A percentile compares a stretch with the other conserved stretches of the same genome.
phyloP scores from a whole-genome alignment of 2,113 vertebrate genomes.

The Potamarius usumacintae region DNA sequence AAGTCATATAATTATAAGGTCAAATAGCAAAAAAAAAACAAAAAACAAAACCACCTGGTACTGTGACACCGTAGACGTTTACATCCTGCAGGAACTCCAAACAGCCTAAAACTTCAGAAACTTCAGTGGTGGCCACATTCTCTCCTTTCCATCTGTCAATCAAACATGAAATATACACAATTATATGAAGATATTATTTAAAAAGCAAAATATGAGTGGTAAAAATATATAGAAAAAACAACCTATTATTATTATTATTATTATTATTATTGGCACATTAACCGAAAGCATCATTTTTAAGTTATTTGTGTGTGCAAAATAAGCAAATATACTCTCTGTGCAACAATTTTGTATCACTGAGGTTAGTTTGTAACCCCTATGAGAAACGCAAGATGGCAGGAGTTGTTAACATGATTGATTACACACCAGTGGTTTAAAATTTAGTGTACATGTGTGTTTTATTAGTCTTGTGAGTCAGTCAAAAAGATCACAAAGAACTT shows the following conservation, averaged over 20 bases:
- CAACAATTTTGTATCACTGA: neutral
- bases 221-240: neutral
- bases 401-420: neutral
- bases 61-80: conserved; percentile 81
- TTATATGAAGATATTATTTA: neutral
- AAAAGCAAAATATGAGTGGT: neutral
- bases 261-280: neutral
- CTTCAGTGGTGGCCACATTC: conserved; percentile 89
- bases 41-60: conserved; percentile 72
- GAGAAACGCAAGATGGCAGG: conserved; percentile 27
- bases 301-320: neutral
- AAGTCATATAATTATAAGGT: neutral
- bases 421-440: neutral
- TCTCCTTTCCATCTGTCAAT: conserved; percentile 88
- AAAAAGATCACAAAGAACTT: neutral
- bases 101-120: conserved; percentile 75
- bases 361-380: neutral
- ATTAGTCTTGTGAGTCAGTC: neutral
- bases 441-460: neutral
- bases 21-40: conserved; percentile 49
- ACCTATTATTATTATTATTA: neutral
- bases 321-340: neutral
- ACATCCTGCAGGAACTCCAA: conserved; percentile 82
- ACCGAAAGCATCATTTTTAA: neutral
- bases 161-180: neutral